Evolutionary conservation across 1,140 invertebrate species (phyloP), one percentile per base, ranked within the genome.

Genomic region (Apolygus lucorum): DNA sequence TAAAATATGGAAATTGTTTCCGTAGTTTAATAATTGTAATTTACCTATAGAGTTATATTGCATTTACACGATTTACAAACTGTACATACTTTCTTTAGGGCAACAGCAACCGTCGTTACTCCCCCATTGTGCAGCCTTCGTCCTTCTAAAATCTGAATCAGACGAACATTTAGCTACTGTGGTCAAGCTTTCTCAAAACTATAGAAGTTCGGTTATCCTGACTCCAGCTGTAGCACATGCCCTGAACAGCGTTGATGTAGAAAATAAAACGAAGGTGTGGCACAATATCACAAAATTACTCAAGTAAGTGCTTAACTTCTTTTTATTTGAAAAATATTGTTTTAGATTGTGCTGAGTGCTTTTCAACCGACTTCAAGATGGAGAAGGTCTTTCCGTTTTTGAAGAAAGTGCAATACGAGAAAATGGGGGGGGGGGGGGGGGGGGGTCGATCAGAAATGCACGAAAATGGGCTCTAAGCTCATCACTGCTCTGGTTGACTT

Each of bases 51-150:
- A n/a, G n/a, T n/a, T n/a, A n/a, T n/a, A n/a, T n/a, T n/a, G n/a
- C n/a, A n/a, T n/a, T n/a, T n/a, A n/a, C n/a, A n/a, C n/a, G n/a
- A n/a, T n/a, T n/a, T n/a, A n/a, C n/a, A n/a, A n/a, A n/a, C n/a
- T n/a, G 2, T 69, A 62, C 70, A 59, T 68, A 14, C 52, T 67
- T 26, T 74, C 79, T 79, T 52, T 73, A 84, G 84, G 83, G 74
- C 80, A 80, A 73, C 81, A 79, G 59, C 79, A 83, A 70, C 81
- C 82, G 22, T 80, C 81, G n/a, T 77, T 82, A 68, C 79, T 84
- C 59, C 78, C 84, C 0, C 81, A 79, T 74, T 81, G 81, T 11
- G 77, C 82, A 21, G 81, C 80, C 69, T 83, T 80, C 72, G 72
- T 85, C 2, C 76, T 86, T 0, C 79, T 84, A 74, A 79, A 83